These are phyloP conservation scores for Spialia ferax DNA, from an alignment of 2,888 invertebrate genomes.

Conservation along the genomic window DNA sequence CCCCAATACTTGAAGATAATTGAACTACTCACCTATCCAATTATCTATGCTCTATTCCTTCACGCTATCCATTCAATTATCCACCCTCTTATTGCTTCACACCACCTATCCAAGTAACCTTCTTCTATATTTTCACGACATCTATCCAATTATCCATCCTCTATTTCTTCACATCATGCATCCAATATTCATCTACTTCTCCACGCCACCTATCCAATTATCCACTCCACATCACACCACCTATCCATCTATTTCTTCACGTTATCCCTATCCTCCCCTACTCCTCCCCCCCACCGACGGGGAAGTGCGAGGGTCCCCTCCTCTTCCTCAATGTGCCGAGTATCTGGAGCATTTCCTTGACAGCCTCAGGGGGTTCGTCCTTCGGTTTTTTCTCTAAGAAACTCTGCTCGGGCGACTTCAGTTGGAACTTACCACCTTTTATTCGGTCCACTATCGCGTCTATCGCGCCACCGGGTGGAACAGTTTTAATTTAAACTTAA, in stretches of 20 bases:
- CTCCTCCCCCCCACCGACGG: neutral
- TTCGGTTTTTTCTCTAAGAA: slow-evolving; percentile 82
- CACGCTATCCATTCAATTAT: too few relatives aligned
- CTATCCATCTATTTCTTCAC: neutral
- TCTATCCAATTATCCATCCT: too few relatives aligned
- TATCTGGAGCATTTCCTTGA: slow-evolving; percentile 89
- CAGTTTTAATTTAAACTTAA: neutral
- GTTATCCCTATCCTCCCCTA: too few relatives aligned
- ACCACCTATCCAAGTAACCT: too few relatives aligned
- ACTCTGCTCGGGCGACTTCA: slow-evolving; percentile 88
- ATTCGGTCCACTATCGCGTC: slow-evolving; percentile 93
- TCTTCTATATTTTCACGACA: too few relatives aligned
- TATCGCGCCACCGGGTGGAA: slow-evolving; percentile 84
- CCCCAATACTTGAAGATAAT: too few relatives aligned
- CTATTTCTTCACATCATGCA: neutral
- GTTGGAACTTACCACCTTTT: slow-evolving; percentile 91
- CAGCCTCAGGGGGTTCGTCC: slow-evolving; percentile 83
- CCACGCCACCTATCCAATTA: neutral
- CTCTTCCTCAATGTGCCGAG: slow-evolving; percentile 82
- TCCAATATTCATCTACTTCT: neutral
- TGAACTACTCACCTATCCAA: too few relatives aligned
- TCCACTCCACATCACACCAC: neutral
- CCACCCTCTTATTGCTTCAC: too few relatives aligned
- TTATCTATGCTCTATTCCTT: too few relatives aligned
- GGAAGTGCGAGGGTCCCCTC: slow-evolving; percentile 42